Conservation (phyloP, 1,140 invertebrate species). For the Adelges cooleyi region DNA sequence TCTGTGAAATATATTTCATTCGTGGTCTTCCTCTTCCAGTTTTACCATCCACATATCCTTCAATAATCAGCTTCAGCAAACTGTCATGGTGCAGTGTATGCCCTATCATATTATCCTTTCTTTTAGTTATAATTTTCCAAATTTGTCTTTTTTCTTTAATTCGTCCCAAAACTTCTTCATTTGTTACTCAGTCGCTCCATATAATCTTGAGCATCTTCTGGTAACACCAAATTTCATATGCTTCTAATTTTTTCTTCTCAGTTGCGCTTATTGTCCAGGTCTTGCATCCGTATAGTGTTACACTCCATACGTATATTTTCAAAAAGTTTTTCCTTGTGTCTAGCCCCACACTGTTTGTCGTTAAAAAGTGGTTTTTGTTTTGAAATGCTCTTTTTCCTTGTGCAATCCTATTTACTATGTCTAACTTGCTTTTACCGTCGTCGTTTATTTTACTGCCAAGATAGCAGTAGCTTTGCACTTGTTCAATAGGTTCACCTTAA, state of each 20-base stretch:
- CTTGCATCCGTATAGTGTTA: not conserved
- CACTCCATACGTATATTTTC: not conserved
- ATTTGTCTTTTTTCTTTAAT: not conserved
- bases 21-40: slow-evolving; percentile 2
- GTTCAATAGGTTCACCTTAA: not conserved
- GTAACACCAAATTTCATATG: not conserved
- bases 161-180: not conserved
- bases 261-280: not conserved
- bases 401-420: not conserved
- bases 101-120: not conserved
- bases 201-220: not conserved
- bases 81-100: not conserved
- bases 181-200: not conserved
- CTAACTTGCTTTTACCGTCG: not conserved
- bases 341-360: not conserved
- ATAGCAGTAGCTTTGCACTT: not conserved
- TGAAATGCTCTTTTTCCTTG: not conserved
- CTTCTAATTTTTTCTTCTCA: not conserved
- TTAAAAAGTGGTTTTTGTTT: slow-evolving; percentile 1
- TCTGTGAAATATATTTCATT: not conserved
- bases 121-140: not conserved
- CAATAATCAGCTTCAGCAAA: not conserved
- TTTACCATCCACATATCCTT: not conserved
- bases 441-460: not conserved
- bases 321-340: not conserved